These are phyloP conservation scores for Eutolmus rufibarbis DNA, from an alignment of 2,888 invertebrate genomes.

Conservation along the genomic window DNA sequence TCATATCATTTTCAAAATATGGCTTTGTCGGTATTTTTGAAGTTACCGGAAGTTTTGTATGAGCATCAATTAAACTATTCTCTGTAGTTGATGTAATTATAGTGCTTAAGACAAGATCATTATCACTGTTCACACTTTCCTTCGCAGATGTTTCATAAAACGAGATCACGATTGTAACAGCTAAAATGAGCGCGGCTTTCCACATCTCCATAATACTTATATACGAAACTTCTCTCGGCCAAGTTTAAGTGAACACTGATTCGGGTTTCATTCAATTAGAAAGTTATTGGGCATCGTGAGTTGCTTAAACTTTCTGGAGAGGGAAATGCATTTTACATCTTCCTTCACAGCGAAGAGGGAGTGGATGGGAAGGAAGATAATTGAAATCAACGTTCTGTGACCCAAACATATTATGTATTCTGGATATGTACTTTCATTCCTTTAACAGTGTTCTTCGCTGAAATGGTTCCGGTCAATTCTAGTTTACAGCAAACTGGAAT, in stretches of 20 bases:
- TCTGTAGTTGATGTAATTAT: neutral
- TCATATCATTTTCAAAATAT: constrained; percentile 50
- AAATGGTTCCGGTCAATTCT: neutral
- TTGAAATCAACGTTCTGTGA: neutral
- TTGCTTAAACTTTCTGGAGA: neutral
- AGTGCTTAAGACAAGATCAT: neutral
- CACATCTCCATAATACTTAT: neutral
- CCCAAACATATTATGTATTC: neutral
- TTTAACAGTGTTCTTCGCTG: neutral
- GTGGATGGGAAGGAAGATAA: neutral
- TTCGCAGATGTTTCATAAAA: neutral
- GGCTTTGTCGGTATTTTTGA: neutral
- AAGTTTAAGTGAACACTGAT: constrained; percentile 27
- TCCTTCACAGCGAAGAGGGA: neutral
- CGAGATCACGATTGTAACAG: neutral
- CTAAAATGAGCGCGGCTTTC: neutral
- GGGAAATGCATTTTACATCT: neutral
- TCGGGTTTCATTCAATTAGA: constrained; percentile 13
- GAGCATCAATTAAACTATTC: neutral
- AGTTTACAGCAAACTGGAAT: neutral
- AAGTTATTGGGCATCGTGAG: neutral
- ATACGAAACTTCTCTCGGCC: neutral
- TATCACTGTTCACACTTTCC: neutral
- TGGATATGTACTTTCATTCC: neutral
- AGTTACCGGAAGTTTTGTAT: neutral